phyloP scores from a whole-genome alignment of 2,113 vertebrate species.

The Orthonyx spaldingii region DNA sequence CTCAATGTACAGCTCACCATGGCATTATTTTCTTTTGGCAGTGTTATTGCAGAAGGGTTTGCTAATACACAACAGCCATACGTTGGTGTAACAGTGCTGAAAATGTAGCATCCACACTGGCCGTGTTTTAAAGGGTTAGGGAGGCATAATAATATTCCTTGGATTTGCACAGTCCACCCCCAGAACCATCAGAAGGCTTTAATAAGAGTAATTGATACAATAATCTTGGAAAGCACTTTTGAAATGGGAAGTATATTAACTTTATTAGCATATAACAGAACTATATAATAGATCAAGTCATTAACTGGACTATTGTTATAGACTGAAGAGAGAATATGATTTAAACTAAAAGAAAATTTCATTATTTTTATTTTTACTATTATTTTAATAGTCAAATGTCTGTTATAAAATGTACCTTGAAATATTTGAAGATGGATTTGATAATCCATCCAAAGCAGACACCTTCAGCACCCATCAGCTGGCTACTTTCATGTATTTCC shows the following conservation, averaged over 20 bases:
- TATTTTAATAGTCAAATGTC: constrained; percentile 3
- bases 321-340: neutral
- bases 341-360: neutral
- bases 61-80: neutral
- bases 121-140: neutral
- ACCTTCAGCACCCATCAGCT: neutral
- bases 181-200: neutral
- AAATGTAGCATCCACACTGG: accelerated
- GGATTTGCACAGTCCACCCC: neutral
- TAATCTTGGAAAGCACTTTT: constrained; percentile 14
- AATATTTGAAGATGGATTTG: constrained; percentile 4
- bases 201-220: constrained; percentile 16
- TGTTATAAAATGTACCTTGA: neutral
- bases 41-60: neutral
- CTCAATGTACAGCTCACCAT: neutral
- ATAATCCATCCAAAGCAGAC: neutral
- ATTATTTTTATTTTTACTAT: constrained; percentile 28
- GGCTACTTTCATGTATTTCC: neutral
- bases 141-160: neutral
- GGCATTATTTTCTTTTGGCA: constrained; percentile 22
- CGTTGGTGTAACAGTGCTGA: neutral
- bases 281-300: constrained; percentile 18
- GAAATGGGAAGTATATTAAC: constrained; percentile 7
- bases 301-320: constrained; percentile 27
- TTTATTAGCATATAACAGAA: constrained; percentile 40